A percentile compares a stretch with the other conserved stretches of the same genome.
Evolutionary conservation across 1,140 invertebrate genomes (phyloP).

Genomic region (Parasteatoda tepidariorum): DNA sequence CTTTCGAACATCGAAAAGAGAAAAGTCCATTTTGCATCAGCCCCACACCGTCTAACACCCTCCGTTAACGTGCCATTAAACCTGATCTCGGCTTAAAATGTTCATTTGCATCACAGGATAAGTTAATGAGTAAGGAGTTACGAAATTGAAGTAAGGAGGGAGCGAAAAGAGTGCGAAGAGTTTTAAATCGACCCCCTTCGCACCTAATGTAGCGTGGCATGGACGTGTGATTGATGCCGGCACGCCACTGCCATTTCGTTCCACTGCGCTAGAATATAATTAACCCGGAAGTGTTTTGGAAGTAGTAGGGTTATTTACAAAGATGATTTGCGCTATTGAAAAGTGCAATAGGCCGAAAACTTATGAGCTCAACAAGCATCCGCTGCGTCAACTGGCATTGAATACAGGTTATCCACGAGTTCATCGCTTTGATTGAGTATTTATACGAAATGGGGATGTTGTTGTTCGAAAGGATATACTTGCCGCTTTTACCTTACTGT

Average conservation of each 20-base stretch:
- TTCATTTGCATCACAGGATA: constrained; percentile 48
- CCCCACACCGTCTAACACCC: constrained; percentile 4
- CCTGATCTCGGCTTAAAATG: constrained; percentile 48
- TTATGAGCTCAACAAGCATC: not conserved
- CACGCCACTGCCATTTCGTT: not conserved
- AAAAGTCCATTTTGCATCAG: not conserved
- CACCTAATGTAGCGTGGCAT: constrained; percentile 38
- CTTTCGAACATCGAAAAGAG: not conserved
- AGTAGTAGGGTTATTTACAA: constrained; percentile 17
- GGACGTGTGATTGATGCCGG: constrained; percentile 37
- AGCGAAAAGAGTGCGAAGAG: not conserved
- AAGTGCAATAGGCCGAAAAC: not conserved
- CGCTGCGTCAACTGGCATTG: not conserved
- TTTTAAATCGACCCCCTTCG: constrained; percentile 16
- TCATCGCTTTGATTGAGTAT: no score
- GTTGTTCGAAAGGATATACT: no score
- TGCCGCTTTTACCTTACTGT: no score
- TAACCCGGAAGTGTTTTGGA: constrained; percentile 12
- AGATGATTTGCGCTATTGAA: constrained; percentile 5
- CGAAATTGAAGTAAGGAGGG: no score
- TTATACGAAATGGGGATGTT: no score
- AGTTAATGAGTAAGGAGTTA: constrained; percentile 35
- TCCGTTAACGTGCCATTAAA: constrained; percentile 48
- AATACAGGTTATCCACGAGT: no score
- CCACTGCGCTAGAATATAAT: constrained; percentile 8